Conservation (phyloP, 1,140 invertebrate genomes). For the Ostrea edulis region DNA sequence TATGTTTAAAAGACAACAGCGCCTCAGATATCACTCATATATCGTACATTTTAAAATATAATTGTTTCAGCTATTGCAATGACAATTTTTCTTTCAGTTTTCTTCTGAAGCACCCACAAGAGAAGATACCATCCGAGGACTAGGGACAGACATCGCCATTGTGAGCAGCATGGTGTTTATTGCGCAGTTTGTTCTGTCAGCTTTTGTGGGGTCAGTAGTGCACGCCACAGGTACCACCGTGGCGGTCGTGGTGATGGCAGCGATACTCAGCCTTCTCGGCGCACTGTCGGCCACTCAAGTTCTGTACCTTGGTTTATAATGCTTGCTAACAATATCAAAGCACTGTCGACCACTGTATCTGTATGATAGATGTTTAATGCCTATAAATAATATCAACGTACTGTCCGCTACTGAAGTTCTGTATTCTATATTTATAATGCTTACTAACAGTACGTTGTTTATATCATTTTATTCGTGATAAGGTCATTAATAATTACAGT, state of each 20-base stretch:
- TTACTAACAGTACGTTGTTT: too few species aligned
- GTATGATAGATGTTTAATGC: too few species aligned
- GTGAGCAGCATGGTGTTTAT: conserved; percentile 97
- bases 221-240: conserved; percentile 86
- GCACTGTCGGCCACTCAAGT: conserved; percentile 91
- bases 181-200: conserved; percentile 93
- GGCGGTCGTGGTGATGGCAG: conserved; percentile 90
- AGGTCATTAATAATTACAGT: too few species aligned
- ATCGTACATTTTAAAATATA: too few species aligned
- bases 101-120: neutral
- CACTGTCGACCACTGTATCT: too few species aligned
- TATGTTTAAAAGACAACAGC: too few species aligned
- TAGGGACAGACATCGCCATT: conserved; percentile 95
- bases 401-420: too few species aligned
- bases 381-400: too few species aligned
- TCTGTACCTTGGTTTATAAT: conserved; percentile 90
- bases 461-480: too few species aligned
- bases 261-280: conserved; percentile 90
- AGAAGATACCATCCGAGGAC: conserved; percentile 85
- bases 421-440: too few species aligned
- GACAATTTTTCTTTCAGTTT: conserved; percentile 51
- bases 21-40: too few species aligned
- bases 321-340: neutral
- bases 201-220: conserved; percentile 92
- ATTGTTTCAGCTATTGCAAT: too few species aligned